Base-by-base conservation (phyloP, 2,113 vertebrate species). In the Chlamydotis undulata region DNA sequence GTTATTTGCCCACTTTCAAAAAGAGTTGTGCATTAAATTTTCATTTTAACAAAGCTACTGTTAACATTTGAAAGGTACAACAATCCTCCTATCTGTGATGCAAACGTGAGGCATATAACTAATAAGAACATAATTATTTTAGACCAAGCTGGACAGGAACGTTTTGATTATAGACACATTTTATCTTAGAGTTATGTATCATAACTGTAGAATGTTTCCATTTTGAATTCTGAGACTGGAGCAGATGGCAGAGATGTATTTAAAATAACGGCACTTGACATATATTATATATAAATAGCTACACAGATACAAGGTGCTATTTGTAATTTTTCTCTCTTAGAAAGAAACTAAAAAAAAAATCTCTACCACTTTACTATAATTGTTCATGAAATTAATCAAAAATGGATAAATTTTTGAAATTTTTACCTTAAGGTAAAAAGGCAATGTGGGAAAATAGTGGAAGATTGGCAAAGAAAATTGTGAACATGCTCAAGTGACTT, bases 241-340 rank as follows among this genome's bases (percentile, higher is more conserved):
- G 57, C 96, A 97, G 93, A 93, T 96, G 96, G 89, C 43, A 80
- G 73, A 94, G 68, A 92, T 79, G 49, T 95, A 92, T 95, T 96
- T 95, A 93, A 90, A 89, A 92, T 83, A 93, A 91, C 83, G 77
- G 43, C 86, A 81, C 45, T 90, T 92, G 80, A 85, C 89, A 94
- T 41, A 55, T 17, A 60, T 41, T 64, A 89, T 83, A 89, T 94
- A 94, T 76, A 94, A 89, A 90, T 95, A 93, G 23, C 35, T 87
- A 29, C 65, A 79, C 10, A 85, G 60, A 22, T 96, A 89, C 49
- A 88, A 90, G 59, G 63, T 93, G 77, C 17, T 95, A 52, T 75
- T 95, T 94, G 50, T 64, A 76, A 61, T 94, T 92, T 91, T 94
- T 74, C 19, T 92, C 22, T 81, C 28, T 60, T 90, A n/a, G 41